These are phyloP conservation scores for Glyphotaelius pellucidus DNA, from an alignment of 2,888 invertebrate species.

Conservation along the genomic window DNA sequence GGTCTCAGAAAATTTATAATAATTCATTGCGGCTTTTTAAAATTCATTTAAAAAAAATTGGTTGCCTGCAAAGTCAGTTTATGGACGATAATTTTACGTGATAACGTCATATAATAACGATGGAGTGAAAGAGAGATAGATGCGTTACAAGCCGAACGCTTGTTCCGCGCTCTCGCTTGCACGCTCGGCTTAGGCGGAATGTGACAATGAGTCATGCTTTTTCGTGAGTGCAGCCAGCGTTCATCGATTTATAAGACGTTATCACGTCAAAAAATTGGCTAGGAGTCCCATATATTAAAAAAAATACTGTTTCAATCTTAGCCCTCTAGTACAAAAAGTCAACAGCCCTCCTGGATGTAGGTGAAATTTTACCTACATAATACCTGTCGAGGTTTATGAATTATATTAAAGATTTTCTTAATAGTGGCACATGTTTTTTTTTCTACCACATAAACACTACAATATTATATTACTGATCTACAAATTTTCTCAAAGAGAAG, in stretches of 20 bases:
- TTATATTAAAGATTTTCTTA: not conserved
- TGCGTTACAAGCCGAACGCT: too few relatives aligned
- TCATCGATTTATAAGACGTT: too few relatives aligned
- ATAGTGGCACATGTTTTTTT: slow-evolving; percentile 27
- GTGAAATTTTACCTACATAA: not conserved
- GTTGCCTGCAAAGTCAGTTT: too few relatives aligned
- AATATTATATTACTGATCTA: not conserved
- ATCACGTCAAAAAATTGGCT: too few relatives aligned
- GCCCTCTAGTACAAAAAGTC: not conserved
- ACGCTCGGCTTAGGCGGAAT: too few relatives aligned
- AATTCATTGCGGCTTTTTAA: not conserved
- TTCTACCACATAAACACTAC: slow-evolving; percentile 18
- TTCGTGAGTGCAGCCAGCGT: too few relatives aligned
- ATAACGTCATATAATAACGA: too few relatives aligned
- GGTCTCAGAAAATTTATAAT: not conserved
- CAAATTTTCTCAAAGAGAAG: not conserved
- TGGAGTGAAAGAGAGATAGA: too few relatives aligned
- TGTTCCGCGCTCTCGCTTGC: too few relatives aligned
- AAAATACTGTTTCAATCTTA: not conserved
- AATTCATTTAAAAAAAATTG: not conserved
- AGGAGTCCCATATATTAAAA: too few relatives aligned
- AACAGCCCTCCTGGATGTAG: not conserved
- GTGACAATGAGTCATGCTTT: too few relatives aligned
- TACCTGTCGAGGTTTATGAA: not conserved
- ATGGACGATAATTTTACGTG: too few relatives aligned